phyloP scores from a whole-genome alignment of 2,888 invertebrate genomes.

The Shargacucullia verbasci region DNA sequence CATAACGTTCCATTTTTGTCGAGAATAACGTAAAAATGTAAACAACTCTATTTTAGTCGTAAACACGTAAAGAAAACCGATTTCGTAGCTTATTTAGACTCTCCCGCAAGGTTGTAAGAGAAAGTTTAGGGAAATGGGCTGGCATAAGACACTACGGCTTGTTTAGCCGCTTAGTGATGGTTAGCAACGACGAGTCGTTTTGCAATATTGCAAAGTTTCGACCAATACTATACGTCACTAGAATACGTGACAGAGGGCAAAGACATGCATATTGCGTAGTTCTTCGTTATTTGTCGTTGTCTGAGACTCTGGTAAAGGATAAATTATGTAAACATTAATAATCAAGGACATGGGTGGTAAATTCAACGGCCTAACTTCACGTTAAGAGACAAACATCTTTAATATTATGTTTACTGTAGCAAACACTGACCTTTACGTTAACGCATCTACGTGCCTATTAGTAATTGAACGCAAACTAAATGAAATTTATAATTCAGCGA shows the following conservation, averaged over 20 bases:
- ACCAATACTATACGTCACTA: slow-evolving; percentile 24
- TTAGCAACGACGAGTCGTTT: slow-evolving; percentile 24
- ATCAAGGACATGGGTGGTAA: too few relatives aligned
- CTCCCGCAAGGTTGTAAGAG: slow-evolving; percentile 26
- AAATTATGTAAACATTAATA: too few relatives aligned
- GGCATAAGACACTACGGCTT: background rate
- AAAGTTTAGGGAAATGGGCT: slow-evolving; percentile 43
- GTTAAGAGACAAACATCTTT: too few relatives aligned
- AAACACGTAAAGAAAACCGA: too few relatives aligned
- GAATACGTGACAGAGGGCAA: slow-evolving; percentile 23
- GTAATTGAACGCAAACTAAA: too few relatives aligned
- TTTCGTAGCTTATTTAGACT: slow-evolving; percentile 4
- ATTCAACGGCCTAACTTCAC: too few relatives aligned
- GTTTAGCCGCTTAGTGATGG: slow-evolving; percentile 7
- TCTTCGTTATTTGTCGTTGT: background rate
- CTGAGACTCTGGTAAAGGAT: background rate
- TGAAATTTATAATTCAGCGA: too few relatives aligned
- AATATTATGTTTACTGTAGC: too few relatives aligned
- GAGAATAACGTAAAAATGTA: slow-evolving; percentile 15
- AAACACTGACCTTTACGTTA: too few relatives aligned
- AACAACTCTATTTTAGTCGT: slow-evolving; percentile 14
- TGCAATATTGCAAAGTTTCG: slow-evolving; percentile 26
- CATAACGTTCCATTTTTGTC: slow-evolving; percentile 1
- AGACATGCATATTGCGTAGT: slow-evolving; percentile 19
- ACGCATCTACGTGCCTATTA: too few relatives aligned